A percentile compares a stretch with the other conserved stretches of the same genome.
These are phyloP conservation scores for Eulemur albifrons DNA, from an alignment of 2,797 vertebrate species.

Conservation along the genomic window DNA sequence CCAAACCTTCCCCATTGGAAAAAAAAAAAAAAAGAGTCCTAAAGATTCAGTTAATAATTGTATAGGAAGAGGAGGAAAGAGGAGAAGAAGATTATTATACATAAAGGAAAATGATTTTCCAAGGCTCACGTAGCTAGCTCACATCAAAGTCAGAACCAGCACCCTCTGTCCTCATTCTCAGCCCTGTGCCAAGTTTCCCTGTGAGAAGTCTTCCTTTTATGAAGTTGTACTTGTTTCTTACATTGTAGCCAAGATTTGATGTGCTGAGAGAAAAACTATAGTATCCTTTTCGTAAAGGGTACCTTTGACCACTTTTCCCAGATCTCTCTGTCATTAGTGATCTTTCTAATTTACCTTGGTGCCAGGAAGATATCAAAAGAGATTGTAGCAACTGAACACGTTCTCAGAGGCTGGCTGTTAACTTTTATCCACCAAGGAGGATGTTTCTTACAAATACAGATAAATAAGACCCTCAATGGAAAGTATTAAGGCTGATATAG, in stretches of 20 bases:
- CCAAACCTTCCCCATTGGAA: background rate
- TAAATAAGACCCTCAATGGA: background rate
- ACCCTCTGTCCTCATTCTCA: background rate
- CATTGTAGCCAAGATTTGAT: background rate
- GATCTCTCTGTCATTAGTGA: background rate
- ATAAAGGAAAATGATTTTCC: background rate
- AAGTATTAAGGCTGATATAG: background rate
- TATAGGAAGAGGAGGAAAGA: background rate
- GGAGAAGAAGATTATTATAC: background rate
- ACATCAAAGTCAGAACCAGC: background rate
- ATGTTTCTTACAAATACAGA: background rate
- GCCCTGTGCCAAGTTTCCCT: background rate
- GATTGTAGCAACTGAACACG: background rate
- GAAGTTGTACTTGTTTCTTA: constrained; percentile 2
- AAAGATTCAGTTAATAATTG: background rate
- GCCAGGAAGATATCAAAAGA: background rate
- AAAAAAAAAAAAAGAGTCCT: background rate
- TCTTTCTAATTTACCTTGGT: background rate
- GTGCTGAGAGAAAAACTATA: background rate
- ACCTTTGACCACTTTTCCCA: background rate
- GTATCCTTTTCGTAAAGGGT: background rate
- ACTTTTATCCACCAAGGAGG: background rate
- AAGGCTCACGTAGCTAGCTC: background rate
- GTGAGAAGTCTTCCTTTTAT: background rate
- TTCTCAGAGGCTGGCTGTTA: background rate